Percentiles rank a stretch among this genome's conserved stretches.
These are phyloP conservation scores for Sternotherus odoratus DNA, from an alignment of 2,797 vertebrate genomes.

Conservation along the genomic window DNA sequence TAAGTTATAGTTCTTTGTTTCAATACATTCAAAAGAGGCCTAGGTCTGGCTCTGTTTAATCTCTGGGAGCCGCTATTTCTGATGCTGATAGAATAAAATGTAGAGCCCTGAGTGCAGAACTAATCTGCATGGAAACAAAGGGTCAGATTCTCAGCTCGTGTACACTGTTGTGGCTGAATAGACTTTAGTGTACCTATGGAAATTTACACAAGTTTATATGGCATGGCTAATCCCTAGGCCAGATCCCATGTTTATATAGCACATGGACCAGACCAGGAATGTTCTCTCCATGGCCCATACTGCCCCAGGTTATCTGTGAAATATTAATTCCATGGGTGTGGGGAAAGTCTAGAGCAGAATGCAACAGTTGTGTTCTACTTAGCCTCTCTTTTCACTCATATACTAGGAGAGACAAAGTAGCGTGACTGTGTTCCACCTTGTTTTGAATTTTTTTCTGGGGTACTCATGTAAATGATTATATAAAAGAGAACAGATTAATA, in stretches of 20 bases:
- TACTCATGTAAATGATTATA: background rate
- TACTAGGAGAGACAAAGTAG: rapidly evolving
- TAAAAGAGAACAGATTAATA: constrained; percentile 35
- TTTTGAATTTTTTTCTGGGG: background rate
- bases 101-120: background rate
- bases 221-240: background rate
- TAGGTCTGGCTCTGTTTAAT: background rate
- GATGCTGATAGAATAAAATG: background rate
- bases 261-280: background rate
- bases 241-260: background rate
- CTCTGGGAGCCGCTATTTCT: background rate
- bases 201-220: background rate
- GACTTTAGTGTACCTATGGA: background rate
- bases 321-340: background rate
- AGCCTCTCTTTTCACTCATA: rapidly evolving
- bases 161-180: background rate
- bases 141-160: background rate
- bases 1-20: background rate
- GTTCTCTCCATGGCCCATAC: background rate
- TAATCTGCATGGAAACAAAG: background rate
- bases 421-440: background rate
- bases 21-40: background rate
- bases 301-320: background rate
- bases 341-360: background rate
- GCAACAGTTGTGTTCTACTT: background rate